These are phyloP conservation scores for Ameiurus melas DNA, from an alignment of 2,113 vertebrate species.

Conservation along the genomic window DNA sequence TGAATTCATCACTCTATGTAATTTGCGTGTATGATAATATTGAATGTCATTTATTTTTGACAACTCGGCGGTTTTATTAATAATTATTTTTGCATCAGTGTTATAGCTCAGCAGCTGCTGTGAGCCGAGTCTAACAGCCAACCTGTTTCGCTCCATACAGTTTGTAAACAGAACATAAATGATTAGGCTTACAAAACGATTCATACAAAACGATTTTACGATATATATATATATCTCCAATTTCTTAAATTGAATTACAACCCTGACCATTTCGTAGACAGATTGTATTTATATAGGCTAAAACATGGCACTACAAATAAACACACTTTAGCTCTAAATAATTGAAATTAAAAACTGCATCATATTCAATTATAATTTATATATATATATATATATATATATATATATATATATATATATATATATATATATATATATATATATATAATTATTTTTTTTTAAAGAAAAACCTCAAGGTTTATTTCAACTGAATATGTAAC, in stretches of 20 bases:
- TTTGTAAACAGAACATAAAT: neutral
- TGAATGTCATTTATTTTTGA: neutral
- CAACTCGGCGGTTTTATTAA: neutral
- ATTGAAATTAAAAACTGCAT: neutral
- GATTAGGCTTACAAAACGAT: neutral
- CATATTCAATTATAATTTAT: neutral
- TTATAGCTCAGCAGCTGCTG: neutral
- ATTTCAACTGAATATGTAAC: neutral
- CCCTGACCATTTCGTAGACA: neutral
- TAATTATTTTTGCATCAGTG: neutral
- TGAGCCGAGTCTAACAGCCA: neutral
- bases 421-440: no score
- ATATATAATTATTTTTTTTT: no score
- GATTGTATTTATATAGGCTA: neutral
- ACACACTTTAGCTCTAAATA: neutral
- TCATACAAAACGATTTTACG: no score
- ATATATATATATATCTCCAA: no score
- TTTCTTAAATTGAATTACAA: neutral
- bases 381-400: no score
- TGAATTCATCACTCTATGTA: neutral
- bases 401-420: no score
- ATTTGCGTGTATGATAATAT: neutral
- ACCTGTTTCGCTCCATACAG: neutral
- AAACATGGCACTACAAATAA: neutral
- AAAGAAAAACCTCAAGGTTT: neutral